Base-by-base conservation (phyloP, 2,797 vertebrate species). In the Catharus ustulatus region DNA sequence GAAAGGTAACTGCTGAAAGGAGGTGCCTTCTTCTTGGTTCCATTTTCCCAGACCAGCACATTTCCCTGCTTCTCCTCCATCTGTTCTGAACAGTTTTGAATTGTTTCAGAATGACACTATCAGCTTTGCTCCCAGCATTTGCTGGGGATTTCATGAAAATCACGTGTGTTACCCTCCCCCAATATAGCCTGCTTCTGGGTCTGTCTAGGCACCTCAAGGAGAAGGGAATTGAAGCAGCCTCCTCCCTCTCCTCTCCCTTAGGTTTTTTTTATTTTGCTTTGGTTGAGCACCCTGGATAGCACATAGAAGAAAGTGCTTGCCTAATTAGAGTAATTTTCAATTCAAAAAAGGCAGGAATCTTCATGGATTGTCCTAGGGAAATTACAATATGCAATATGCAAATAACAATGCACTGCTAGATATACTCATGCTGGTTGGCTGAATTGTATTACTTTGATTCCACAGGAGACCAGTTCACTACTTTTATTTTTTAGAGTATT, bases 91-190 rank as follows among this genome's bases (percentile, higher is more conserved):
- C 58, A 58, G 30, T 29, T 77, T 57, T 58, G 9, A 68, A 69
- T 52, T 84, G 69, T 59, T 93, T 45, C 40, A 42, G 7, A 1
- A 0, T 58, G 36, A 68, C 68, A 85, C 36, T 55, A 18, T 62
- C 43, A 93, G 43, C 58, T 89, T 73, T 94, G 40, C 43, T 83
- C 61, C 34, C 49, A 92, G 49, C 54, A 36, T 83, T 85, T 87
- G 34, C 54, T 80, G 26, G 36, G 52, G 57, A 62, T 74, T 63
- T 89, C 4, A 32, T 30, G 54, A 85, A 81, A 91, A 89, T 64
- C 4, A 23, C 6, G 3, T 86, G 36, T 0, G 0, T 64, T 51
- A 45, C 69, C 61, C 36, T 94, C 48, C 78, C 69, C 40, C 62
- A 62, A 0, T 34, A 16, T 49, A 92, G 36, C 76, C 93, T 87